phyloP scores from a whole-genome alignment of 2,113 vertebrate species.

The Macquaria ambigua region DNA sequence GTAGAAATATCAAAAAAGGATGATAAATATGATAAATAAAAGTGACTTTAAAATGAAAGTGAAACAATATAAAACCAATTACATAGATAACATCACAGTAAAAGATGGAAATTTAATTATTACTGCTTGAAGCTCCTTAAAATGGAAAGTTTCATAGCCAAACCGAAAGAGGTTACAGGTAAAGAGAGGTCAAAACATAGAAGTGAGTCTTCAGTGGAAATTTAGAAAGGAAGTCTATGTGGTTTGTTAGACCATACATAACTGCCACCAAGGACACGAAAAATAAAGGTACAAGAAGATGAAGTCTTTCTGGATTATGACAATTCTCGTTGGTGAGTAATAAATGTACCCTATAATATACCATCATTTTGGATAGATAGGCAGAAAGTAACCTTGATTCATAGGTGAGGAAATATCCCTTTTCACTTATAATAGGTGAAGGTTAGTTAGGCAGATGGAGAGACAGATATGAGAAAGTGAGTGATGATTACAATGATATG shows the following conservation, averaged over 20 bases:
- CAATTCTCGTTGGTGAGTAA: conserved; percentile 28
- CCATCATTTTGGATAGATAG: background rate
- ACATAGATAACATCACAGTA: background rate
- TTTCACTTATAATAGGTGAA: background rate
- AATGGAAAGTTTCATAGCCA: background rate
- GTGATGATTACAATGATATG: background rate
- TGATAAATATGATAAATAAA: background rate
- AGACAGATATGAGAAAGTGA: background rate
- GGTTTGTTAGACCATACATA: background rate
- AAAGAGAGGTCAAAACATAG: background rate
- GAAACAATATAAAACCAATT: background rate
- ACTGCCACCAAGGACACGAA: background rate
- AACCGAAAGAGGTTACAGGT: background rate
- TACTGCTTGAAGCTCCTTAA: background rate
- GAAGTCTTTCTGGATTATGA: background rate
- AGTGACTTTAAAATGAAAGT: background rate
- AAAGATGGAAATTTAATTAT: background rate
- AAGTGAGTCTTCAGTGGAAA: conserved; percentile 28
- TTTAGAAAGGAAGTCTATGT: conserved; percentile 31
- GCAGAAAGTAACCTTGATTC: background rate
- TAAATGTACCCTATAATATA: background rate
- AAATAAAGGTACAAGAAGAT: background rate
- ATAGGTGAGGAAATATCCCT: background rate
- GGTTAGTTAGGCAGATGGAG: background rate
- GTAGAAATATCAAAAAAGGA: background rate